These are phyloP conservation scores for Tyrannus savana DNA, from an alignment of 2,113 vertebrate genomes.

Conservation along the genomic window DNA sequence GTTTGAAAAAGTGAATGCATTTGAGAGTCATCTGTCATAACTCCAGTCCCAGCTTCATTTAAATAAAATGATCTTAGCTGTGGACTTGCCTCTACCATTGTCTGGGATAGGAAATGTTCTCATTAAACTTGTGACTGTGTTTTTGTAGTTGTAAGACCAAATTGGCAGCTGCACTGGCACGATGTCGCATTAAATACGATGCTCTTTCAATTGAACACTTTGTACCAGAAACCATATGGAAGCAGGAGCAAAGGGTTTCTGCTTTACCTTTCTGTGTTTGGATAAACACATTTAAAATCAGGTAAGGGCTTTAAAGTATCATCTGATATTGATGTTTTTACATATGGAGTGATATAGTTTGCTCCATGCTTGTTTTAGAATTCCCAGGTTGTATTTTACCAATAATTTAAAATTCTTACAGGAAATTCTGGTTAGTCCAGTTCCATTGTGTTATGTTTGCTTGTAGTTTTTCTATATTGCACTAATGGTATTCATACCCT, in stretches of 20 bases:
- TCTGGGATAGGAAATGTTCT: neutral
- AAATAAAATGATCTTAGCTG: neutral
- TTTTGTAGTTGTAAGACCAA: slow-evolving; percentile 84
- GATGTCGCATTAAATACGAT: slow-evolving; percentile 85
- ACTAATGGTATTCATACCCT: neutral
- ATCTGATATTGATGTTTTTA: neutral
- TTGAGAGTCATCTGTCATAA: neutral
- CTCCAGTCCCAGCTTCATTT: neutral
- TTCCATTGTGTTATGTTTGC: neutral
- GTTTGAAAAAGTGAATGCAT: neutral
- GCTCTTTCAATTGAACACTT: slow-evolving; percentile 82
- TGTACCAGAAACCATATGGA: slow-evolving; percentile 81
- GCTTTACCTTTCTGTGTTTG: slow-evolving; percentile 83
- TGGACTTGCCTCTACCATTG: neutral
- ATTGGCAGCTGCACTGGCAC: slow-evolving; percentile 87
- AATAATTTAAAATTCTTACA: neutral
- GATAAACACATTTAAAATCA: slow-evolving; percentile 86
- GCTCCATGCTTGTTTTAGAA: neutral
- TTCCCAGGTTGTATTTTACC: neutral
- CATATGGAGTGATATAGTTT: neutral
- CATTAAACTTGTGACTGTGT: neutral
- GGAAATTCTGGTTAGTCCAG: neutral
- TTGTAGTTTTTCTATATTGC: neutral
- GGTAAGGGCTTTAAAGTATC: slow-evolving; percentile 69
- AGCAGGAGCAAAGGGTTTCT: slow-evolving; percentile 79